Percentiles rank a stretch among this genome's conserved stretches.
These are phyloP conservation scores for Phycodurus eques DNA, from an alignment of 2,113 vertebrate genomes.

Conservation along the genomic window DNA sequence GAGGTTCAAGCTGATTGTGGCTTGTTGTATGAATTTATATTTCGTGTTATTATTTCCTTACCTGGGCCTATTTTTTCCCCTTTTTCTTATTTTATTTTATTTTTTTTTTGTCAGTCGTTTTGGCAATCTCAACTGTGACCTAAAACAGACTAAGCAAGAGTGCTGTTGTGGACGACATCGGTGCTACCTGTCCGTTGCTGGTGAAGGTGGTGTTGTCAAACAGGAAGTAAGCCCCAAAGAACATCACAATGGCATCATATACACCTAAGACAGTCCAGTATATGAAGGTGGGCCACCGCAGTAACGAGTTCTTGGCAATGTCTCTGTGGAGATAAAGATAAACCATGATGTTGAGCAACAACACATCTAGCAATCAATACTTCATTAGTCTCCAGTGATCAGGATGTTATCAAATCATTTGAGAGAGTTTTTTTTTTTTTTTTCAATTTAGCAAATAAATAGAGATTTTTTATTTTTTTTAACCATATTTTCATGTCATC, in stretches of 20 bases:
- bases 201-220: conserved; percentile 91
- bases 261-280: conserved; percentile 94
- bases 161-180: background rate
- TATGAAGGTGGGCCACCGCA: conserved; percentile 88
- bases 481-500: no score
- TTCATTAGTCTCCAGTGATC: background rate
- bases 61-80: background rate
- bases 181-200: conserved; percentile 92
- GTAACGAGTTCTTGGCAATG: conserved; percentile 89
- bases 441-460: no score
- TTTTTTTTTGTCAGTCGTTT: background rate
- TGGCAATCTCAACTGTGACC: background rate
- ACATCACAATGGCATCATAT: conserved; percentile 92
- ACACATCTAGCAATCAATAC: conserved; percentile 3
- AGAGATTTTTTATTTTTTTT: no score
- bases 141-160: background rate
- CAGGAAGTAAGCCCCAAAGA: conserved; percentile 96
- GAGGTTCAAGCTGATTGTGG: background rate
- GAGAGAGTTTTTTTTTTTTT: no score
- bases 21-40: background rate
- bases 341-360: background rate
- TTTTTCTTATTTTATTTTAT: background rate
- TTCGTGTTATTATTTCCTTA: background rate
- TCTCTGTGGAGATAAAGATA: conserved; percentile 74
- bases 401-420: background rate